Base-by-base conservation (phyloP, 2,797 vertebrate species). In the Acanthopagrus latus region DNA sequence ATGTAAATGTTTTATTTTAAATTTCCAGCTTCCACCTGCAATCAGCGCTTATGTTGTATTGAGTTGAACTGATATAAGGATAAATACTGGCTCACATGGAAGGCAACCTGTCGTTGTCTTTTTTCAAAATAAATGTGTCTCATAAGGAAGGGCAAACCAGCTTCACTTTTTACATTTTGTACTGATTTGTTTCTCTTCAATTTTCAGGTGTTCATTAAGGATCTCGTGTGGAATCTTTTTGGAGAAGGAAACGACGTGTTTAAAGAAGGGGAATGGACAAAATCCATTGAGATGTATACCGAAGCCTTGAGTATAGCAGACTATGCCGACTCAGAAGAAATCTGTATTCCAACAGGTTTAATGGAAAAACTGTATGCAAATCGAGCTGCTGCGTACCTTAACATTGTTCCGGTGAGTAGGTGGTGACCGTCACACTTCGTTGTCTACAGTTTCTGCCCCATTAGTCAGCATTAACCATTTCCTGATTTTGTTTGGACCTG, bases 211-310 rank as follows among this genome's bases (percentile, higher is more conserved):
- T 99, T 98, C 88, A 95, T 99, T 82, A 95, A 93, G 75, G 95
- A 96, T 56, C 97, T 99, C 2, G 96, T 99, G 86, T 96, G 92
- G 93, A 97, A 98, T 90, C 95, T 99, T 80, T 99, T 97, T 81
- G 96, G 97, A 23, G 98, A 99, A 93, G 98, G 97, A 74, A 99
- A 99, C 60, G 97, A 98, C 6, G 93, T 96, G 1, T 99, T 96
- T 89, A 96, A 89, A 84, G 98, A 99, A 92, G 93, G 94, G 0
- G 95, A 97, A 12, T 98, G 96, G 97, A 95, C 95, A 2, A 95
- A 94, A 82, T 96, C 98, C 5, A 90, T 97, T 54, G 97, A 96
- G 88, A 96, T 97, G 86, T 98, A 99, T 86, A 96, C 96, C 0
- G 98, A 99, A 91, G 97, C 97, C 74, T 92, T 99, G 92, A 97